Evolutionary conservation across 1,140 invertebrate species (phyloP), one percentile per base, ranked within the genome.

Genomic region (Drosophila kohkoa): DNA sequence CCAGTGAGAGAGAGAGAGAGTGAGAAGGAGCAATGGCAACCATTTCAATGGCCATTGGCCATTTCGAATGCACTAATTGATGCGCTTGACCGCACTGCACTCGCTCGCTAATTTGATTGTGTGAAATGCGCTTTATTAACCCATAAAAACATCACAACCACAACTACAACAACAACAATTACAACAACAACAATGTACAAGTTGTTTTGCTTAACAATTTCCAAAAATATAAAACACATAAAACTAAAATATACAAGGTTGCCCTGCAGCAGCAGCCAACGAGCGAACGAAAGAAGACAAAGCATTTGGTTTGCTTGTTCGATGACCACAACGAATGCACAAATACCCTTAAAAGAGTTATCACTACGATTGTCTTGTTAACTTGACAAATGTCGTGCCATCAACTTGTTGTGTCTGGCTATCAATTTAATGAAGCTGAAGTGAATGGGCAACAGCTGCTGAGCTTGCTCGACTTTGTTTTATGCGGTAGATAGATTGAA

Each of bases 1-100:
- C 32, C 28, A 51, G 15, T 4, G 10, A 11, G 45, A 46, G 45
- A 15, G 46, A 49, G 48, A 49, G 3, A 52, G 25, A 6, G 13
- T 10, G 51, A 5, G 6, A n/a, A 3, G 15, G 7, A 38, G 13
- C 15, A 38, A 35, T 38, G 32, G 52, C 52, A 52, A 25, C 46
- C 59, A 62, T 49, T 62, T 48, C 41, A 20, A 57, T 35, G 43
- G 58, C 58, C 41, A 60, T 25, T 62, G 58, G 38, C 25, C 68
- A 73, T 64, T 79, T 63, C 60, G 60, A 79, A 16, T 87, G 80
- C 80, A 83, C 83, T 88, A 87, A 87, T 88, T 87, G 85, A 63
- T 80, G 66, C 72, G 85, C 80, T 66, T 74, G 76, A 77, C 59
- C 79, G 82, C 65, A 76, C 59, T 49, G 67, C 52, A 51, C 25